Conservation (phyloP, 2,113 vertebrate species). For the Uropsilus gracilis region DNA sequence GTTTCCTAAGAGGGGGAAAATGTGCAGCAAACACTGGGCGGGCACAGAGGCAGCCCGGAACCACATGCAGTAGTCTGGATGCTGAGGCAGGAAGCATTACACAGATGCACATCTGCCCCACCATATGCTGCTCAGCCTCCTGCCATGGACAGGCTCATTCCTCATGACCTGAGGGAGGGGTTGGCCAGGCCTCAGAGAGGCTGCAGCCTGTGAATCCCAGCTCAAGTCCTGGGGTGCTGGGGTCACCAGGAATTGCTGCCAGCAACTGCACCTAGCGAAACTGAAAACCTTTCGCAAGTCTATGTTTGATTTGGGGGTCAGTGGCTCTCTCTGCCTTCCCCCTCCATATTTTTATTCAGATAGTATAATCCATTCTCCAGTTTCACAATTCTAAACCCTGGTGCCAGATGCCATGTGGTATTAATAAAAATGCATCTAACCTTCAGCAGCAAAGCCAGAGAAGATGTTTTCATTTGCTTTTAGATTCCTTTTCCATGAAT, state of each 20-base stretch:
- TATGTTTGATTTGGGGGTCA: not conserved
- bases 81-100: not conserved
- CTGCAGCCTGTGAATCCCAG: not conserved
- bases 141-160: conserved; percentile 34
- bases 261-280: not conserved
- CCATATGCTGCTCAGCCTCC: conserved; percentile 68
- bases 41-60: not conserved
- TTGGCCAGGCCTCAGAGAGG: not conserved
- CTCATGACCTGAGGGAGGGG: conserved; percentile 10
- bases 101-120: conserved; percentile 50
- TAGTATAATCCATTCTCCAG: conserved; percentile 51
- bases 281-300: not conserved
- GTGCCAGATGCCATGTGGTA: conserved; percentile 62
- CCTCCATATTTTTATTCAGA: conserved; percentile 45
- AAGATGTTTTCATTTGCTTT: conserved; percentile 35
- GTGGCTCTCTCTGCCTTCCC: not conserved
- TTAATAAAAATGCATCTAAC: conserved; percentile 71
- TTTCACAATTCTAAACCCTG: conserved; percentile 60
- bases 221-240: not conserved
- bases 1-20: conserved; percentile 5
- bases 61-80: not conserved
- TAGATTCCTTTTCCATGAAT: conserved; percentile 29
- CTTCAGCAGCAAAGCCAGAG: conserved; percentile 49
- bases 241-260: not conserved
- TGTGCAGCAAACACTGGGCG: not conserved